These are phyloP conservation scores for Hypothenemus hampei DNA, from an alignment of 1,140 invertebrate species.

Conservation along the genomic window DNA sequence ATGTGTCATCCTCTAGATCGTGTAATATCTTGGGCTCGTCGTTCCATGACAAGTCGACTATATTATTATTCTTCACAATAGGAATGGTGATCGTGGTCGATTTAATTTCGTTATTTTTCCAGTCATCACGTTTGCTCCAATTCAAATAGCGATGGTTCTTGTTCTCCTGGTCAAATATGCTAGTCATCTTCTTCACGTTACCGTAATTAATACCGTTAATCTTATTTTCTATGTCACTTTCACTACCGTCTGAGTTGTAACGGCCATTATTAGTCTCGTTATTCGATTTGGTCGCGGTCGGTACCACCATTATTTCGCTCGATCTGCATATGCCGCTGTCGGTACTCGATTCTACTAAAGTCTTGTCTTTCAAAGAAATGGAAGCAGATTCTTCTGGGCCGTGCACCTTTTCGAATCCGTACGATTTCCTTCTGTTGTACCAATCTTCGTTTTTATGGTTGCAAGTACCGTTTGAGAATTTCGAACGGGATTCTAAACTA, in stretches of 20 bases:
- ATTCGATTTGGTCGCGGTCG: conserved; percentile 27
- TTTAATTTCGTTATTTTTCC: conserved; percentile 27
- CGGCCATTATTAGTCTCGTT: conserved; percentile 15
- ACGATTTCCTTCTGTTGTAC: conserved; percentile 65
- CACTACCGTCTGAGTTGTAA: conserved; percentile 21
- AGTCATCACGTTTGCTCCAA: conserved; percentile 17
- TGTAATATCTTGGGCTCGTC: too few relatives aligned
- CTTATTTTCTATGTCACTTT: conserved; percentile 27
- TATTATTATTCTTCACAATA: conserved; percentile 33
- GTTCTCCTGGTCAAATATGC: conserved; percentile 31
- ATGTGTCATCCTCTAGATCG: conserved; percentile 42
- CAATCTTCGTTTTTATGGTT: conserved; percentile 53
- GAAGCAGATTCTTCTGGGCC: conserved; percentile 45
- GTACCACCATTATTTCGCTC: conserved; percentile 51
- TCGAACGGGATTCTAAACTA: conserved; percentile 52
- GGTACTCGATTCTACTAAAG: conserved; percentile 61
- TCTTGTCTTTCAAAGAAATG: conserved; percentile 44
- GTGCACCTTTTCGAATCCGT: conserved; percentile 65
- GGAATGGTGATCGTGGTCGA: conserved; percentile 41
- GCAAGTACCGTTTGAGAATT: conserved; percentile 46
- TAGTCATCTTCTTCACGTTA: conserved; percentile 33
- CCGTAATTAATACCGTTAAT: conserved; percentile 25
- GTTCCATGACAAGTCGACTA: conserved; percentile 32
- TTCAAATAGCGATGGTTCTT: conserved; percentile 1
- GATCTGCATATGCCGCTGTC: conserved; percentile 68